Evolutionary conservation across 2,888 invertebrate species (phyloP), one percentile per base, ranked within the genome.

Genomic region (Poecilobothrus nobilitatus): DNA sequence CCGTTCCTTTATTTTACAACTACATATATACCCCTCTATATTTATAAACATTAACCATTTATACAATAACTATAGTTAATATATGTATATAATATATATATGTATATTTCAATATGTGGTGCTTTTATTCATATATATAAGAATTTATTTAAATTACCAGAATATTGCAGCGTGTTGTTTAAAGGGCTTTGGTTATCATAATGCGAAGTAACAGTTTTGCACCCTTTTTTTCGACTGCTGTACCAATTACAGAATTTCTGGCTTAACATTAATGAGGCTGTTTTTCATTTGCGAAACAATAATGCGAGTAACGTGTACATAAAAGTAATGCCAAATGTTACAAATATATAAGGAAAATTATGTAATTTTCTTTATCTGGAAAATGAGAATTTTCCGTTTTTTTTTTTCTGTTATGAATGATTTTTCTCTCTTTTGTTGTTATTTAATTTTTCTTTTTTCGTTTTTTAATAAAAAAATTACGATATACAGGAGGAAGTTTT

Each of bases 191-290:
- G 53, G 53, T 53, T 53, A 53, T 53, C 53, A n/a, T 15, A 53
- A 53, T 53, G 18, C 6, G 18, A 53, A 53, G 15, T 12, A 53
- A n/a, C 53, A 18, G 15, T 53, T 53, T 53, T 53, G 53, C 53
- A 53, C 53, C 53, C 53, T 53, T 53, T 53, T 53, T 53, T 53
- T 53, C 6, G 7, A 18, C 18, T 53, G 7, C 6, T 53, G n/a
- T 53, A 53, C 53, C 53, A 53, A 53, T 53, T 53, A 53, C 53
- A 53, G n/a, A 53, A 53, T 53, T 53, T 53, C 53, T 53, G 53
- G 53, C 53, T 53, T 53, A 53, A 53, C 53, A 53, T 53, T 53
- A 53, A 53, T 53, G 53, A 53, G 53, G 15, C 53, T 53, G 15
- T 53, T 53, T 53, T 53, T 53, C 15, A 53, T 53, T 53, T 53